Conservation (phyloP, 2,113 vertebrate species). For the Spermophilus dauricus region DNA sequence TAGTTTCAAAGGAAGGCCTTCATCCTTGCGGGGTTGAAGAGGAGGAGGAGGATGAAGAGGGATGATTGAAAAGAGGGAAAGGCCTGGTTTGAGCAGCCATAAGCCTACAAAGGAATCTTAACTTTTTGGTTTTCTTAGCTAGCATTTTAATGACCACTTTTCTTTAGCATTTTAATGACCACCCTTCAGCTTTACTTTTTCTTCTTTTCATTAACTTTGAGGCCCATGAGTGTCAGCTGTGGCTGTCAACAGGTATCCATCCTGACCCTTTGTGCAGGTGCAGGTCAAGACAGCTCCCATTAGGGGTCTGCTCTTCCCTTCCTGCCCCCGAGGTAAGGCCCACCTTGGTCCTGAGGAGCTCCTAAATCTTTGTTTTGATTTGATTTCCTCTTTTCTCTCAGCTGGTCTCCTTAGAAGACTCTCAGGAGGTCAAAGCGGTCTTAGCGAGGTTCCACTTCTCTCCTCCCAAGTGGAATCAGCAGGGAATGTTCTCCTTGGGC, state of each 20-base stretch:
- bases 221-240: neutral
- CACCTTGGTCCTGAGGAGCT: neutral
- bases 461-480: rapidly evolving
- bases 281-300: neutral
- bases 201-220: neutral
- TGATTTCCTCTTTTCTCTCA: neutral
- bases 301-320: neutral
- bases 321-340: neutral
- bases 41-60: neutral
- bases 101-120: neutral
- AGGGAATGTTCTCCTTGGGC: neutral
- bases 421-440: neutral
- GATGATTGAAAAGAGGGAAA: neutral
- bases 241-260: no score
- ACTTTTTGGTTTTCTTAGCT: neutral
- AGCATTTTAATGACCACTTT: neutral
- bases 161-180: neutral
- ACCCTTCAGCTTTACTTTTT: neutral
- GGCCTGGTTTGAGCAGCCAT: no score
- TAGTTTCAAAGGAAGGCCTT: neutral
- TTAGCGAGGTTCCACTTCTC: neutral
- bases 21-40: neutral
- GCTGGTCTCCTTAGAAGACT: neutral
- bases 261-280: neutral
- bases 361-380: neutral